Evolutionary conservation across 2,113 vertebrate genomes (phyloP), one percentile per base, ranked within the genome.

Genomic region (Athene noctua): DNA sequence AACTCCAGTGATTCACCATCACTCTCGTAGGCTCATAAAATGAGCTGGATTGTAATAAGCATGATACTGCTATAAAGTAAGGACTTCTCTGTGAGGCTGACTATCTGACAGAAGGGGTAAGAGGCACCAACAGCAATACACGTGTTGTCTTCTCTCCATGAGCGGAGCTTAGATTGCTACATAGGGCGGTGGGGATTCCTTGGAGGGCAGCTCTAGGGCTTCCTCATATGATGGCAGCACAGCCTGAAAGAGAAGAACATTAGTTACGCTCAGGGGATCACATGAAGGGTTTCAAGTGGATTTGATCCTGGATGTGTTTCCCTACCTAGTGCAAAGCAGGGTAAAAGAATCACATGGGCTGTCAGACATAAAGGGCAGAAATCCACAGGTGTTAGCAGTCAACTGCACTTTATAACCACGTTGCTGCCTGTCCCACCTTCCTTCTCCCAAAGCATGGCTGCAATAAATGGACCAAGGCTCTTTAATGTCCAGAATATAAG

Each of bases 181-280:
- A 21, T 98, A 98, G 2, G 98, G 97, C 2, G 98, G 98, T 9
- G 98, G 98, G 0, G 7, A 86, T 26, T 91, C 95, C 95, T 98
- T 98, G 85, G 80, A 19, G 38, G 98, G 98, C 95, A 98, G n/a
- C 91, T 98, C 97, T 83, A 98, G 30, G 5, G 98, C 98, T 92
- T 99, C 98, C 49, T 98, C 98, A 1, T 99, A 98, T 3, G 98
- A 98, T 0, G 98, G 98, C 94, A 98, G 97, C 67, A 86, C 73
- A 36, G 91, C 96, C 98, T 99, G 94, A 57, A 97, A 89, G 75
- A 91, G 77, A 96, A 66, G 75, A 88, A 2, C 23, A 3, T 5
- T 5, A 55, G 34, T 52, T 30, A 6, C 14, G 34, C 34, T 9
- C 62, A n/a, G 67, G 62, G 55, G 30, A 29, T 38, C 38, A 46